phyloP scores from a whole-genome alignment of 2,797 vertebrate genomes.

The Sarcophilus harrisii region DNA sequence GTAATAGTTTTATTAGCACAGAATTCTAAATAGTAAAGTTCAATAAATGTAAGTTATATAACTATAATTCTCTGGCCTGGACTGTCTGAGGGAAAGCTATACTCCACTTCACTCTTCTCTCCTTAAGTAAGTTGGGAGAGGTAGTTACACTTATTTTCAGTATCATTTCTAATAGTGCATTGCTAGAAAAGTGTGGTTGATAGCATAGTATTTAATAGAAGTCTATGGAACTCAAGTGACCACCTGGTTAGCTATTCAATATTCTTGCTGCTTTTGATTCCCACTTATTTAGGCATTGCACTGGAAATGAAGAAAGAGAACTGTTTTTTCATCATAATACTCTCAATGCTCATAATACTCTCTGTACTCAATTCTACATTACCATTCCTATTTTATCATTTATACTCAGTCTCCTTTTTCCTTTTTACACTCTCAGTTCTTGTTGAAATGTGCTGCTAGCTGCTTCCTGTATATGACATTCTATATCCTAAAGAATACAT shows the following conservation, averaged over 20 bases:
- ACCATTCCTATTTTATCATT: not conserved
- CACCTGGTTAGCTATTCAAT: not conserved
- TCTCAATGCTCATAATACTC: not conserved
- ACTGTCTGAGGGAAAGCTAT: not conserved
- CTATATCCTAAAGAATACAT: not conserved
- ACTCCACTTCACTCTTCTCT: not conserved
- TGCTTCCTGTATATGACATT: not conserved
- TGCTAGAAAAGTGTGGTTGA: not conserved
- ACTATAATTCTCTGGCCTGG: not conserved
- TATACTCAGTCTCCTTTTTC: not conserved
- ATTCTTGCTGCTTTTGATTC: not conserved
- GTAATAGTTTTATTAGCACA: not conserved
- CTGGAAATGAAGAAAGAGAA: not conserved
- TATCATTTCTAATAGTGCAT: not conserved
- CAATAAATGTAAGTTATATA: not conserved
- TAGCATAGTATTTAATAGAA: not conserved
- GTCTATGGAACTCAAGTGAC: not conserved
- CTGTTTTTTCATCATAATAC: not conserved
- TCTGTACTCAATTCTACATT: not conserved
- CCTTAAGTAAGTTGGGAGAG: not conserved
- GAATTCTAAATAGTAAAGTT: not conserved
- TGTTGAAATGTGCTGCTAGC: not conserved
- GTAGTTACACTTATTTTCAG: not conserved
- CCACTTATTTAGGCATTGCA: not conserved
- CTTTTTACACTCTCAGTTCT: not conserved